phyloP scores from a whole-genome alignment of 1,140 invertebrate genomes.

The Globodera ellingtonae region DNA sequence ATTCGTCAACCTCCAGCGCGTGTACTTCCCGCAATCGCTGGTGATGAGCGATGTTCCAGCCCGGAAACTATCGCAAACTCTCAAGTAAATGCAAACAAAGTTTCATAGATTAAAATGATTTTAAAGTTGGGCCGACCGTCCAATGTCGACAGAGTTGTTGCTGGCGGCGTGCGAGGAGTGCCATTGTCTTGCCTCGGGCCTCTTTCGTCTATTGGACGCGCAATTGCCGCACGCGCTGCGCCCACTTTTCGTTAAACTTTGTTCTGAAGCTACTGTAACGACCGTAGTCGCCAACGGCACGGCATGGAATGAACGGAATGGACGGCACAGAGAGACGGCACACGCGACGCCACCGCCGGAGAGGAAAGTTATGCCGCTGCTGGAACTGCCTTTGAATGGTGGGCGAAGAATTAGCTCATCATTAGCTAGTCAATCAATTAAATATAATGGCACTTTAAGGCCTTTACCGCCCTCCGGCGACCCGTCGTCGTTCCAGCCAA shows the following conservation, averaged over 20 bases:
- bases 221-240: constrained; percentile 53
- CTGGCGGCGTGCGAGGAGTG: constrained; percentile 58
- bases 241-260: constrained; percentile 57
- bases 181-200: constrained; percentile 58
- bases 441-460: not conserved
- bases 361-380: constrained; percentile 13
- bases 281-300: not conserved
- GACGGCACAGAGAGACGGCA: constrained; percentile 8
- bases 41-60: constrained; percentile 63
- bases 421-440: too few relatives aligned
- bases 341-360: constrained; percentile 5
- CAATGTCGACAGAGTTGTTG: constrained; percentile 58
- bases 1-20: constrained; percentile 62
- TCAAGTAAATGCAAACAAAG: constrained; percentile 42
- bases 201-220: constrained; percentile 56
- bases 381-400: constrained; percentile 24
- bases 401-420: constrained; percentile 3
- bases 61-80: constrained; percentile 59
- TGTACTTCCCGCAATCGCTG: constrained; percentile 65
- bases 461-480: constrained; percentile 35
- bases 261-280: constrained; percentile 19
- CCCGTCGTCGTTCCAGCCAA: constrained; percentile 29
- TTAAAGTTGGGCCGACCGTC: constrained; percentile 58
- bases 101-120: not conserved
- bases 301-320: constrained; percentile 12